These are phyloP conservation scores for Imbricaverruca yamaguchii DNA, from an alignment of 2,888 invertebrate genomes.

Conservation along the genomic window DNA sequence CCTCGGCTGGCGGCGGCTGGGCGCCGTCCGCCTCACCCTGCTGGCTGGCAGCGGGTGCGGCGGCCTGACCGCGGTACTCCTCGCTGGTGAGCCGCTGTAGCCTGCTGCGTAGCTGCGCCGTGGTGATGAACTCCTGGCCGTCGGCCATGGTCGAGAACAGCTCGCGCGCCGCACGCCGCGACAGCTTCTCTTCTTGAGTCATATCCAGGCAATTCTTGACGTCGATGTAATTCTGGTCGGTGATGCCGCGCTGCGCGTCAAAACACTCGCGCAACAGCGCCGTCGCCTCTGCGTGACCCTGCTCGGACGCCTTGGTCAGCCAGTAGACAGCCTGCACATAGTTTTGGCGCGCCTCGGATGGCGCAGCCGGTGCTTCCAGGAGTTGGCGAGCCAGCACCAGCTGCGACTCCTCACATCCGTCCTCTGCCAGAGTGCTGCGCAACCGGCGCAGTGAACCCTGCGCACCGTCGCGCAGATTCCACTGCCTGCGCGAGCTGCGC, in stretches of 20 bases:
- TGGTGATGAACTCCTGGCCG: constrained; percentile 78
- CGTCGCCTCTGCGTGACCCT: constrained; percentile 81
- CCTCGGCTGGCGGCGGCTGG: not conserved
- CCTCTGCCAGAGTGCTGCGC: constrained; percentile 57
- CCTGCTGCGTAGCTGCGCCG: constrained; percentile 54
- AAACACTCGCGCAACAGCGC: constrained; percentile 52
- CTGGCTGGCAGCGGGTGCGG: not conserved
- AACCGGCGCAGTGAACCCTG: constrained; percentile 36
- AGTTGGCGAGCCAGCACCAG: constrained; percentile 76
- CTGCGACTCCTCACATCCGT: constrained; percentile 83
- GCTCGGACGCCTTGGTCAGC: constrained; percentile 86
- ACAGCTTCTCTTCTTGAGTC: constrained; percentile 76
- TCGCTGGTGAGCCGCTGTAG: constrained; percentile 8
- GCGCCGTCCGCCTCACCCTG: not conserved
- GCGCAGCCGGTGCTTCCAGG: constrained; percentile 46
- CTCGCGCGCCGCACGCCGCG: constrained; percentile 75
- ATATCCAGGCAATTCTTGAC: constrained; percentile 72
- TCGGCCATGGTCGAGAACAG: constrained; percentile 73
- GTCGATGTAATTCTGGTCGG: constrained; percentile 62
- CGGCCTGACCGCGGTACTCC: not conserved
- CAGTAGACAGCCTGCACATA: constrained; percentile 67
- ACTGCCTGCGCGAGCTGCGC: constrained; percentile 20
- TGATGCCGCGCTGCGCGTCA: constrained; percentile 50
- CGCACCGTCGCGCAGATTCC: constrained; percentile 34
- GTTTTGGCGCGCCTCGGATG: not conserved